phyloP scores from a whole-genome alignment of 2,797 vertebrate genomes.

The Macrochelys suwanniensis region DNA sequence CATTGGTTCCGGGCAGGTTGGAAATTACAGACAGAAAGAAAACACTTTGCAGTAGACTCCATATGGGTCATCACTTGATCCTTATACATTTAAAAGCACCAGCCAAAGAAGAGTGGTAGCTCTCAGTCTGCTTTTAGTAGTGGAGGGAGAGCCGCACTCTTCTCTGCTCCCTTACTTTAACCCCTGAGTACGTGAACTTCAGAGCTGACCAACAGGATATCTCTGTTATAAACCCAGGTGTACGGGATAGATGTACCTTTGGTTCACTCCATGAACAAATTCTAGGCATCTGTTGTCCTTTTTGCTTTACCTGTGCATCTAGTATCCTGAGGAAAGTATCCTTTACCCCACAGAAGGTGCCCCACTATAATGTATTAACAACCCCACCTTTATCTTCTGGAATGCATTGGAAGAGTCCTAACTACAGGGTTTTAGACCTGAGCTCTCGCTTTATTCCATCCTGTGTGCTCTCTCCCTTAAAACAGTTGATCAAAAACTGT shows the following conservation, averaged over 20 bases:
- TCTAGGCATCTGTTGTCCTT: too few relatives aligned
- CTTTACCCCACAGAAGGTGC: too few relatives aligned
- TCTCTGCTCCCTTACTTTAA: neutral
- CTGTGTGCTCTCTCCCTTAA: neutral
- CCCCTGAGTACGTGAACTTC: too few relatives aligned
- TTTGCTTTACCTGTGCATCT: too few relatives aligned
- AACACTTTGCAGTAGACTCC: neutral
- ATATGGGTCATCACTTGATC: neutral
- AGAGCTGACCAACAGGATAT: too few relatives aligned
- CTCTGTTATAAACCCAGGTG: too few relatives aligned
- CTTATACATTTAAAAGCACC: neutral
- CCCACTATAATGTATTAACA: neutral
- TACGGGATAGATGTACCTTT: neutral
- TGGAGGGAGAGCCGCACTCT: neutral
- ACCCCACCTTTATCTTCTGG: neutral
- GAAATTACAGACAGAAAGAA: rapidly evolving
- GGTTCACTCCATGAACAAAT: neutral
- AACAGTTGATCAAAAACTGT: neutral
- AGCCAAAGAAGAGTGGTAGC: rapidly evolving
- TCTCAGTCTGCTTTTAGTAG: neutral
- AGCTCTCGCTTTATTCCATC: neutral
- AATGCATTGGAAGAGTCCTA: neutral
- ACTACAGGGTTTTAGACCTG: neutral
- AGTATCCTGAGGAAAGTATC: too few relatives aligned
- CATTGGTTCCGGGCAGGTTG: neutral